Conservation (phyloP, 1,140 invertebrate species). For the Heliothis subflexa region DNA sequence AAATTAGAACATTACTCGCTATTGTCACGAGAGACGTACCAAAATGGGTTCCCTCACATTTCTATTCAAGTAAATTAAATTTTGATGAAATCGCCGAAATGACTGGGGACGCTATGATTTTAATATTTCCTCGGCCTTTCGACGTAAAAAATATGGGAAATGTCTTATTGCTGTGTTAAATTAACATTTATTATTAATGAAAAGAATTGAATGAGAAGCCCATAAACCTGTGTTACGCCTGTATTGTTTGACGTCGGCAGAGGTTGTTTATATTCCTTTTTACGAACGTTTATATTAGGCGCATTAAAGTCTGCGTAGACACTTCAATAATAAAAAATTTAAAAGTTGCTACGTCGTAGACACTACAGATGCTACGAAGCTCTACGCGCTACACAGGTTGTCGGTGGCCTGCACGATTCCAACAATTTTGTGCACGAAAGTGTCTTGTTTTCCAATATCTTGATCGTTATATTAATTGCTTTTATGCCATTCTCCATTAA, state of each 20-base stretch:
- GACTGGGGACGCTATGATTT: conserved; percentile 53
- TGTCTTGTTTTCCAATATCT: too few species aligned
- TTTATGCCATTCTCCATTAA: too few species aligned
- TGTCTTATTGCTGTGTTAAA: conserved; percentile 52
- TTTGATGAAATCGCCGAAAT: conserved; percentile 56
- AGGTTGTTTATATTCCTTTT: background rate
- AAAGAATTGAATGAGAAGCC: conserved; percentile 29
- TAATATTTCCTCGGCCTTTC: conserved; percentile 53
- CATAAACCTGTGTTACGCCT: conserved; percentile 9
- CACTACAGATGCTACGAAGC: conserved; percentile 10
- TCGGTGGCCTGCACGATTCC: background rate
- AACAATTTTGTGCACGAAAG: background rate
- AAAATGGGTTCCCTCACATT: conserved; percentile 51
- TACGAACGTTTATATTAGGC: background rate
- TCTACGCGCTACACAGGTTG: background rate
- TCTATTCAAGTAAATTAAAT: conserved; percentile 60
- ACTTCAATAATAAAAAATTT: background rate
- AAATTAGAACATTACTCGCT: conserved; percentile 42
- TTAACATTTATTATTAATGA: conserved; percentile 50
- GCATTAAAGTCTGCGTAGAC: background rate
- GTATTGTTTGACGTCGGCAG: conserved; percentile 17
- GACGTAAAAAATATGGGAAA: conserved; percentile 54
- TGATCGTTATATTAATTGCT: background rate
- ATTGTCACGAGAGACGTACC: conserved; percentile 21
- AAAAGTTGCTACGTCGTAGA: conserved; percentile 23